Percentiles rank a stretch among this genome's conserved stretches.
phyloP scores from a whole-genome alignment of 2,797 vertebrate species.

The Enteromius unitaeniatus region DNA sequence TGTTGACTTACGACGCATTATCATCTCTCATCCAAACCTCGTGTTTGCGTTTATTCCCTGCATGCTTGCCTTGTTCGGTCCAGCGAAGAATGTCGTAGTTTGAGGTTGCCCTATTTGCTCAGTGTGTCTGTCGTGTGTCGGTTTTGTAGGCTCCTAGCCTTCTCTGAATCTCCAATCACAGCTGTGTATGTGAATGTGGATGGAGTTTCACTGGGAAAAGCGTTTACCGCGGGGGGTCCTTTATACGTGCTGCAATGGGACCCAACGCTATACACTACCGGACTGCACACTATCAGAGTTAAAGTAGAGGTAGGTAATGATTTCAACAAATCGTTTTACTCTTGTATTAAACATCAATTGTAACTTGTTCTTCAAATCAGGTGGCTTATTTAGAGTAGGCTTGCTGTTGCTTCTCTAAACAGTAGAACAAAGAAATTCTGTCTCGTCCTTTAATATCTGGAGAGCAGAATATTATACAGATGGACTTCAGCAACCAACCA shows the following conservation, averaged over 20 bases:
- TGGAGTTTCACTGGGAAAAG: conserved; percentile 80
- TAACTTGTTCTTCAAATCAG: not conserved
- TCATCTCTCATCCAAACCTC: conserved; percentile 4
- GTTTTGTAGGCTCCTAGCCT: conserved; percentile 87
- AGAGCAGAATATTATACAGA: not conserved
- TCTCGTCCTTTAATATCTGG: not conserved
- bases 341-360: not conserved
- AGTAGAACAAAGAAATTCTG: not conserved
- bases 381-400: not conserved
- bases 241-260: conserved; percentile 90
- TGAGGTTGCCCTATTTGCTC: not conserved
- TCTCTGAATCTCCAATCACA: conserved; percentile 86
- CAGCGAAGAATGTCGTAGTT: not conserved
- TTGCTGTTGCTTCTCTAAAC: not conserved
- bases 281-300: conserved; percentile 88
- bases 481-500: not conserved
- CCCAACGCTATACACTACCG: conserved; percentile 83
- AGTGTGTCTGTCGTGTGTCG: conserved; percentile 1
- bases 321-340: not conserved
- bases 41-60: not conserved
- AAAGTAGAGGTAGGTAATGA: conserved; percentile 83
- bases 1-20: not conserved
- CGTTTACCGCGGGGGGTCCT: conserved; percentile 83
- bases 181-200: conserved; percentile 86
- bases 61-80: not conserved